Evolutionary conservation across 92 coral and sea anemone genomes (phyloP).

Genomic region (Phenganax marumi): DNA sequence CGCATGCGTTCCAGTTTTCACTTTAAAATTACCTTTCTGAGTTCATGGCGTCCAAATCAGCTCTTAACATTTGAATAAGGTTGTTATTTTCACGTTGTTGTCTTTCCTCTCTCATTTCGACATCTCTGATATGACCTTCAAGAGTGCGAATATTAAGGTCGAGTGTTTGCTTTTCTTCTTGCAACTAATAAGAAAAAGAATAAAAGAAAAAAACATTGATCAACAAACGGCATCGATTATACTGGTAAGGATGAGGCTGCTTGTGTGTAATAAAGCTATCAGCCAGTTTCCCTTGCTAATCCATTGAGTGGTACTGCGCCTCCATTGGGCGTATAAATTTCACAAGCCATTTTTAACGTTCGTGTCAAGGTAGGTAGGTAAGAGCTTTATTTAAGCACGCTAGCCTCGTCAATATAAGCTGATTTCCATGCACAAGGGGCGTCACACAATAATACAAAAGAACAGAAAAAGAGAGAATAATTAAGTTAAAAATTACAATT

Average conservation of each 20-base stretch:
- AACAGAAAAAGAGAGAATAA: no score
- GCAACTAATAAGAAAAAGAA: constrained; percentile 54
- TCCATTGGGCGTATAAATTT: no score
- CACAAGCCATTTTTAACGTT: no score
- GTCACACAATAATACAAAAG: no score
- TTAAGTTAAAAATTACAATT: no score
- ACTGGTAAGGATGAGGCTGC: no score
- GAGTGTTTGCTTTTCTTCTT: constrained; percentile 65
- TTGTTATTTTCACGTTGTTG: constrained; percentile 84
- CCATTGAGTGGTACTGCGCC: no score
- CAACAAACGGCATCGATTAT: not conserved
- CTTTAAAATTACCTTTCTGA: constrained; percentile 73
- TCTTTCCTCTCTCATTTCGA: constrained; percentile 77
- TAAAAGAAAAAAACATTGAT: not conserved
- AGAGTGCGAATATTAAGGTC: constrained; percentile 67
- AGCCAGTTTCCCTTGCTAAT: no score
- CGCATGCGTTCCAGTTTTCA: not conserved
- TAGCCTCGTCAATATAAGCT: no score
- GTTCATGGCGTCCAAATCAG: constrained; percentile 80
- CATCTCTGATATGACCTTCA: constrained; percentile 67
- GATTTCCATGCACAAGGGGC: no score
- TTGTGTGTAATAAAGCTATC: no score
- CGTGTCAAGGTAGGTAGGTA: not conserved
- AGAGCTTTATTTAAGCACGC: not conserved
- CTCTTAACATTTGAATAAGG: constrained; percentile 78